A percentile compares a stretch with the other conserved stretches of the same genome.
These are phyloP conservation scores for Heliconius sara DNA, from an alignment of 2,888 invertebrate genomes.

Conservation along the genomic window DNA sequence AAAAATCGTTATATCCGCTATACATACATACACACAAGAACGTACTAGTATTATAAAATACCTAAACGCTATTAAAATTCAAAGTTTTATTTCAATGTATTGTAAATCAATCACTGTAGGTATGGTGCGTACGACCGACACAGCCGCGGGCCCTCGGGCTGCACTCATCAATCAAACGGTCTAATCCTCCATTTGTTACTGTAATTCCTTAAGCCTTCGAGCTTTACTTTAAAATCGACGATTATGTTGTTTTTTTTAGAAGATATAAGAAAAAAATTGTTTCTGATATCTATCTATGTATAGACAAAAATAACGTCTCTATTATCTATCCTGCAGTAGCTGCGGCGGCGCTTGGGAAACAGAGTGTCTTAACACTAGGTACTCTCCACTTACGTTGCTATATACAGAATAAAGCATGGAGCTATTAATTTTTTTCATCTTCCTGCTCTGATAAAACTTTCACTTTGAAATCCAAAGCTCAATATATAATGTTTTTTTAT, in stretches of 20 bases:
- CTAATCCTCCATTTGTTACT: neutral
- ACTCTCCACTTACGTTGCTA: neutral
- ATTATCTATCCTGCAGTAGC: too few relatives aligned
- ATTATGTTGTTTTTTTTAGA: neutral
- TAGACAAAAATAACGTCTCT: neutral
- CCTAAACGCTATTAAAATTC: neutral
- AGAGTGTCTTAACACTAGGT: neutral
- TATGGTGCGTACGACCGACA: neutral
- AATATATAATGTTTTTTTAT: neutral
- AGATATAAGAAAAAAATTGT: neutral
- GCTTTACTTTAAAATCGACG: conserved; percentile 4
- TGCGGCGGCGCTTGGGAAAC: too few relatives aligned
- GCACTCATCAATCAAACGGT: neutral
- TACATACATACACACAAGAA: neutral
- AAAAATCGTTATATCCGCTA: too few relatives aligned
- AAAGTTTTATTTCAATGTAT: neutral
- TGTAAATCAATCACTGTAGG: neutral
- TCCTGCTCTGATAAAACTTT: too few relatives aligned
- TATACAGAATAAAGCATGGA: neutral
- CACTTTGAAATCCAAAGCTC: too few relatives aligned
- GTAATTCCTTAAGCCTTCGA: neutral
- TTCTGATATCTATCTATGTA: neutral
- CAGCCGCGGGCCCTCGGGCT: neutral
- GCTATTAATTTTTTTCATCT: neutral
- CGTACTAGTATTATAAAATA: neutral